Conservation (phyloP, 1,140 invertebrate genomes). For the Meloidogyne hapla region DNA sequence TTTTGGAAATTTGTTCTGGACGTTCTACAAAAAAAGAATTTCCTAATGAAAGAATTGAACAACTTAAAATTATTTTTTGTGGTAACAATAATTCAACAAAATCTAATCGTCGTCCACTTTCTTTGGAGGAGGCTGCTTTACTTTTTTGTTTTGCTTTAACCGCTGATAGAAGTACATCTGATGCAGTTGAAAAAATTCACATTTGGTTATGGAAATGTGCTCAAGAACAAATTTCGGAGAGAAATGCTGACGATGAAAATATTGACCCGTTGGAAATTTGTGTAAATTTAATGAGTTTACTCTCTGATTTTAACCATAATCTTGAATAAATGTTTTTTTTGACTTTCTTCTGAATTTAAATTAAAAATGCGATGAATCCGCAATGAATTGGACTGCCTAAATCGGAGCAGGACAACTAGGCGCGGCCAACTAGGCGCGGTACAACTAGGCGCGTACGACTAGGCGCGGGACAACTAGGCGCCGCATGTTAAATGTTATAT, state of each 20-base stretch:
- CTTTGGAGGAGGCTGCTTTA: conserved; percentile 12
- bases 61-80: conserved; percentile 1
- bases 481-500: no score
- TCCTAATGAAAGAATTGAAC: background rate
- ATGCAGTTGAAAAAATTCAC: background rate
- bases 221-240: background rate
- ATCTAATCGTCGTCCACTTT: background rate
- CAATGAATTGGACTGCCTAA: no score
- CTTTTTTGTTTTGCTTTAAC: conserved; percentile 10
- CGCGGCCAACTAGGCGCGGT: no score
- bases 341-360: no score
- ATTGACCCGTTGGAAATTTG: conserved; percentile 7
- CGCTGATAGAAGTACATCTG: background rate
- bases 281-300: background rate
- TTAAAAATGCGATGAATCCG: no score
- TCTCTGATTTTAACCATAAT: background rate
- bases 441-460: no score
- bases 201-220: background rate
- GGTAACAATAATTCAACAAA: background rate
- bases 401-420: no score
- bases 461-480: no score
- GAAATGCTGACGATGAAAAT: conserved; percentile 19
- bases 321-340: background rate
- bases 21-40: background rate
- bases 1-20: background rate